Conservation (phyloP, 2,113 vertebrate genomes). For the Morphnarchus princeps region DNA sequence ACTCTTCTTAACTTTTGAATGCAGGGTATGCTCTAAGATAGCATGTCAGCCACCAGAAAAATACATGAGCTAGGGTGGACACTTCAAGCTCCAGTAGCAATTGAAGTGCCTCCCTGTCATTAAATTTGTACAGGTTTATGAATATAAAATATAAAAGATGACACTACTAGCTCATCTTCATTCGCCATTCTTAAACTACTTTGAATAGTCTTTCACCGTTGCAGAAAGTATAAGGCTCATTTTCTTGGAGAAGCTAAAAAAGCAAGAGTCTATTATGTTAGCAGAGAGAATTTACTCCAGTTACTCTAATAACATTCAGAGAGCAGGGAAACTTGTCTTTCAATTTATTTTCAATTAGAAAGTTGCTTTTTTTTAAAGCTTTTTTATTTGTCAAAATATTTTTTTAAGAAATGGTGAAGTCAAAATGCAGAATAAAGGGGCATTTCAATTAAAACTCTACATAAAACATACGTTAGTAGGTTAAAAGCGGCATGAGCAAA, state of each 20-base stretch:
- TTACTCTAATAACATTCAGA: background rate
- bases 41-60: background rate
- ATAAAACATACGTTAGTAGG: background rate
- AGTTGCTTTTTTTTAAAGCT: background rate
- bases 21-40: background rate
- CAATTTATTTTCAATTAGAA: background rate
- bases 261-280: background rate
- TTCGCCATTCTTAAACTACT: background rate
- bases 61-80: background rate
- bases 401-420: background rate
- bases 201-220: background rate
- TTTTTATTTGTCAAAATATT: background rate
- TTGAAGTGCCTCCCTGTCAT: background rate
- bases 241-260: background rate
- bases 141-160: background rate
- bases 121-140: background rate
- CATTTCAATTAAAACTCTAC: background rate
- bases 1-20: background rate
- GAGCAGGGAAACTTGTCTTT: background rate
- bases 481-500: background rate
- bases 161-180: background rate
- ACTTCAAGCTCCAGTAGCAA: background rate
- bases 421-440: background rate
- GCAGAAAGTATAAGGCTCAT: background rate
- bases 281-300: background rate